phyloP scores from a whole-genome alignment of 2,113 vertebrate genomes.

The Sinosuthora webbiana region DNA sequence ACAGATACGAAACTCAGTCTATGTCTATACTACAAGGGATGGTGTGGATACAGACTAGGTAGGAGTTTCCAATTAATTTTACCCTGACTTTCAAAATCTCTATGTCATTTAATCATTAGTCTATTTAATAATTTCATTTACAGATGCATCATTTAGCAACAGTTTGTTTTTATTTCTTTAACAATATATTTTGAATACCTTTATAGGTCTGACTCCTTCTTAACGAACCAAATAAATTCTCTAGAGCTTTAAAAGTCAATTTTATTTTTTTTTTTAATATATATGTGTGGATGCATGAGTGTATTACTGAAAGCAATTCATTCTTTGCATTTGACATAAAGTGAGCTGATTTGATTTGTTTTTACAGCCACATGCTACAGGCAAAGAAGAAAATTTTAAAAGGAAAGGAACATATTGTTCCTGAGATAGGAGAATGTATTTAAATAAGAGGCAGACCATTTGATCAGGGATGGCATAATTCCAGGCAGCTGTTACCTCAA shows the following conservation, averaged over 20 bases:
- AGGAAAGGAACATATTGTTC: background rate
- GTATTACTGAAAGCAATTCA: slow-evolving; percentile 7
- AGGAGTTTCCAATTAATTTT: background rate
- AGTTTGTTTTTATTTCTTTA: background rate
- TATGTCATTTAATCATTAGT: background rate
- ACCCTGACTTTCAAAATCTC: background rate
- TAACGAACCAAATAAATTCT: background rate
- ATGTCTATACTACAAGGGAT: background rate
- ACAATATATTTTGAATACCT: background rate
- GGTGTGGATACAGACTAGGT: background rate
- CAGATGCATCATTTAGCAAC: slow-evolving; percentile 25
- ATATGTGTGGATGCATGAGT: background rate
- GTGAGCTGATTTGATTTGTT: slow-evolving; percentile 30
- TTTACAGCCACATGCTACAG: background rate
- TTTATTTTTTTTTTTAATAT: background rate
- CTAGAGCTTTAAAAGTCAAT: background rate
- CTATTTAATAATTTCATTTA: slow-evolving; percentile 52
- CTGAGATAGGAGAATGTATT: background rate
- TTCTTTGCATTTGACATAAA: slow-evolving; percentile 15
- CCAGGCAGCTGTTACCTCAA: background rate
- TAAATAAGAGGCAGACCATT: slow-evolving; percentile 11
- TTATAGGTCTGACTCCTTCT: background rate
- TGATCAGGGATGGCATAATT: background rate
- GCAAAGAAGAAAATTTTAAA: background rate
- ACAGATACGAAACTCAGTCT: background rate